Evolutionary conservation across 2,888 invertebrate species (phyloP), one percentile per base, ranked within the genome.

Genomic region (Pollenia amentaria): DNA sequence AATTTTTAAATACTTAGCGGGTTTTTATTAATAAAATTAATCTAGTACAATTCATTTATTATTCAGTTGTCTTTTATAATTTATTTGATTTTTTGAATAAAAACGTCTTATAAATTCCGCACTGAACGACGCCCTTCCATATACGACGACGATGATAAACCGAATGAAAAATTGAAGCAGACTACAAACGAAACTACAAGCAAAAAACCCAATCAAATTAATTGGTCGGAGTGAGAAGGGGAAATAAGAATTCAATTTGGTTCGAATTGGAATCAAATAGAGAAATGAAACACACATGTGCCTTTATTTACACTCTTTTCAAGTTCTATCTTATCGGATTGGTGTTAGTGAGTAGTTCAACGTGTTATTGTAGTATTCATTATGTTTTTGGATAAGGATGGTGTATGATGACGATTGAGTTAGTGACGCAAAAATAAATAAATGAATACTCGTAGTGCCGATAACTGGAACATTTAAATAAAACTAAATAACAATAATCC

Each of bases 81-180:
- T 67, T 51, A 7, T 48, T 42, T 64, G 16, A 7, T 46, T 65
- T 51, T 62, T 46, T 65, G n/a, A 64, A 40, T 29, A 84, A 78
- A 16, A 29, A 57, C 8, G 42, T 29, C 42, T 69, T 14, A 8
- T 42, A 9, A 64, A 57, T 51, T 60, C 62, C 86, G 86, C 75
- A 62, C 77, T 14, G 60, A 81, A 53, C 21, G 75, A 76, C 77
- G 57, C n/a, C 85, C 85, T 79, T 88, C 79, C 60, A 75, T 78
- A 78, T 72, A 62, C 78, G 67, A 77, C 87, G 79, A 88, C 87
- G 88, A 88, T 88, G 88, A 84, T 81, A 81, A 88, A 65, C 87
- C 88, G 87, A 89, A 89, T 89, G 89, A 88, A 88, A 87, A 84
- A 85, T 87, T 55, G 67, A 87, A 82, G 72, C 77, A 87, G 79